Base-by-base conservation (phyloP, 2,113 vertebrate species). In the Rhynchopsitta pachyrhyncha region DNA sequence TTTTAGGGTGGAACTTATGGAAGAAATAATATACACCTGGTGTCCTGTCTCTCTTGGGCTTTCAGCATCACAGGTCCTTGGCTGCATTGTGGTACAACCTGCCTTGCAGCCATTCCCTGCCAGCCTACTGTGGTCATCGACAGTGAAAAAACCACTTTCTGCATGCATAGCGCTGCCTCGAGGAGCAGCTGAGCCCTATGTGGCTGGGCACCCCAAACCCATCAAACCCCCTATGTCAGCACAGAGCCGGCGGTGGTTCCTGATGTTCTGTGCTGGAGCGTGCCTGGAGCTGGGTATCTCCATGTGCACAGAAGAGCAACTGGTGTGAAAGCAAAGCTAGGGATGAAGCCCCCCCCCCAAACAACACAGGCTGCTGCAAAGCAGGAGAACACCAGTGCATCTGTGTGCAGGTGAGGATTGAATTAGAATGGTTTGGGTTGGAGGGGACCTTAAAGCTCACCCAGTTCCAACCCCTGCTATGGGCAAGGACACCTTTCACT, bases 211-310 rank as follows among this genome's bases (percentile, higher is more conserved):
- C 5, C 11, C 17, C 52, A 41, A n/a, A 33, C 39, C 28, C 42
- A 5, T 6, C 0, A 0, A 39, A 28, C 3, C 20, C 20, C 13
- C 20, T 19, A 0, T 1, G 35, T 28, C 17, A 41, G 37, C 60
- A 11, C 17, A n/a, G 78, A 50, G n/a, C 49, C 1, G 0, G 24
- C 1, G 17, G 41, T 3, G 4, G 10, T 47, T 39, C 29, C 68
- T 17, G 9, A 6, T 17, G 49, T 62, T 10, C 5, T 1, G 1
- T 25, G 52, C 53, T 2, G 0, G 46, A 27, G 41, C 0, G 0
- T 52, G 66, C 41, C 69, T 10, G 27, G 33, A 33, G 53, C 70
- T 3, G 1, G 35, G 16, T 17, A 24, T 44, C 17, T 57, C 31
- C 55, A 28, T 3, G 2, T 13, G 11, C 3, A 1, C 3, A 14